Evolutionary conservation across 1,140 invertebrate species (phyloP), one percentile per base, ranked within the genome.

Genomic region (Pararge aegeria): DNA sequence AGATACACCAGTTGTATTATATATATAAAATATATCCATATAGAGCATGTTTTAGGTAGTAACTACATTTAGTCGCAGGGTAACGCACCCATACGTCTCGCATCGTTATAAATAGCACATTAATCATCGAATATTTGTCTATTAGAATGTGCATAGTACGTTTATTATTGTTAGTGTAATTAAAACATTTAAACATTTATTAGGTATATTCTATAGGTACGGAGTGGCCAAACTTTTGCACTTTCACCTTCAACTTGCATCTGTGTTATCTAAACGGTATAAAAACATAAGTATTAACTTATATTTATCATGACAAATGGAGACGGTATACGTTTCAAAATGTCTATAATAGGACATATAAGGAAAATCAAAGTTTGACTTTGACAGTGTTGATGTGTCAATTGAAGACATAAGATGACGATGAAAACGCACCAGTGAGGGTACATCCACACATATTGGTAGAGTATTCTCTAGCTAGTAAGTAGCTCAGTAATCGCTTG

Each of bases 141-240:
- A 34, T 12, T 34, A 12, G 3, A 12, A n/a, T 34, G 30, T 0
- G 12, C 5, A 27, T 27, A 27, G 27, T 34, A 24, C 7, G 30
- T 34, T 34, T 34, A 34, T 34, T 34, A 34, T 34, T 12, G 10
- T 34, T 34, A 7, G 30, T 34, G 30, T 12, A n/a, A 34, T 34
- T 34, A 10, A 34, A 34, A 21, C 10, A 51, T 20, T 52, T 19
- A 52, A 38, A 51, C 49, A 34, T 30, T 51, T 51, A 51, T 34
- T 15, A 30, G 2, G 9, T 21, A 24, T 12, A 29, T 30, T 24
- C 2, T 24, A 24, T n/a, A 24, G 2, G 42, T 56, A 56, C 27
- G 29, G n/a, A n/a, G n/a, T n/a, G n/a, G n/a, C n/a, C 44, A 40
- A 46, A 34, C 12, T 42, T 48, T 18, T 19, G 34, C 27, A 10